These are phyloP conservation scores for Rhaphigaster nebulosa DNA, from an alignment of 2,888 invertebrate species.

Conservation along the genomic window DNA sequence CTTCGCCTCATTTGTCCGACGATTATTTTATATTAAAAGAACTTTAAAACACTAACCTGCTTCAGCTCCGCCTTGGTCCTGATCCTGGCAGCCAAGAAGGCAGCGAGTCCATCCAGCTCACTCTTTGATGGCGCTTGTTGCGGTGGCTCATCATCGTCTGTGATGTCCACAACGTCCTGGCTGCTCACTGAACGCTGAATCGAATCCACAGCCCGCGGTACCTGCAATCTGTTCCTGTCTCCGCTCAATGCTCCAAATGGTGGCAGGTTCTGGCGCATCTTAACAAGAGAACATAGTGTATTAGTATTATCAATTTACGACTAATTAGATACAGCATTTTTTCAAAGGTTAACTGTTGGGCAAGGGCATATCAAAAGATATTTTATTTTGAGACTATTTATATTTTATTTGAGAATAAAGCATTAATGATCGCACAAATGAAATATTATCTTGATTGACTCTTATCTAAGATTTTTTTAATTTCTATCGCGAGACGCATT, in stretches of 20 bases:
- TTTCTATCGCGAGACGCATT: too few relatives aligned
- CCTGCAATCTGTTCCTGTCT: conserved; percentile 74
- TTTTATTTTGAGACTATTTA: too few relatives aligned
- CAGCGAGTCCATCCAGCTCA: conserved; percentile 74
- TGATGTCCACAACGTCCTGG: conserved; percentile 62
- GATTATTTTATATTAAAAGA: too few relatives aligned
- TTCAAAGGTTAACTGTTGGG: too few relatives aligned
- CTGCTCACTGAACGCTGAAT: conserved; percentile 67
- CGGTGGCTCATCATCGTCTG: conserved; percentile 60
- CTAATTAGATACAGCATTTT: not conserved
- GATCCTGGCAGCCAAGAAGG: conserved; percentile 79
- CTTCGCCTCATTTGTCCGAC: too few relatives aligned
- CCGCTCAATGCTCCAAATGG: conserved; percentile 70
- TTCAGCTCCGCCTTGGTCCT: conserved; percentile 90
- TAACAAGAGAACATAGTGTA: not conserved
- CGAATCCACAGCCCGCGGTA: conserved; percentile 79
- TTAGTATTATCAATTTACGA: not conserved
- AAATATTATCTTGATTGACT: too few relatives aligned
- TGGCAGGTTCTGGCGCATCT: conserved; percentile 70
- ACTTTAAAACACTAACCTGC: conserved; percentile 65
- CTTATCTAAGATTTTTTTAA: too few relatives aligned
- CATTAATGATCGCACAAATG: too few relatives aligned
- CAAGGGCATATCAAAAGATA: too few relatives aligned
- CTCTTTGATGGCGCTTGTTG: conserved; percentile 63
- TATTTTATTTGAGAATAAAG: too few relatives aligned